A percentile compares a stretch with the other conserved stretches of the same genome.
These are phyloP conservation scores for Eubucco bourcierii DNA, from an alignment of 2,113 vertebrate species.

Conservation along the genomic window DNA sequence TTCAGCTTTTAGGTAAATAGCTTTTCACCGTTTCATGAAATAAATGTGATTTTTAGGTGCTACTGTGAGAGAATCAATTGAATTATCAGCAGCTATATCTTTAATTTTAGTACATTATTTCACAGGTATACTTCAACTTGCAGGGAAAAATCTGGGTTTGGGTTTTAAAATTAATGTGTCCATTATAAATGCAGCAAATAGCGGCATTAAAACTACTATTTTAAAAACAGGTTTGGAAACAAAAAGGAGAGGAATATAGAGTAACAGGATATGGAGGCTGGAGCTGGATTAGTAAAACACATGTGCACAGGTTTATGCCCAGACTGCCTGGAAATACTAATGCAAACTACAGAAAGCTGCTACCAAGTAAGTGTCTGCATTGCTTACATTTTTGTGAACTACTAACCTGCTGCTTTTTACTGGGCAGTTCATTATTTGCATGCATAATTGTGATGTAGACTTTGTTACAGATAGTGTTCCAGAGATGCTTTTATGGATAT, in stretches of 20 bases:
- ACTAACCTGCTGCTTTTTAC: background rate
- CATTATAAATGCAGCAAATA: background rate
- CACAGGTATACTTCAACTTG: background rate
- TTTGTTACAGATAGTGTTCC: background rate
- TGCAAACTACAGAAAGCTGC: slow-evolving; percentile 86
- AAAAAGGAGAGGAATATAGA: slow-evolving; percentile 98
- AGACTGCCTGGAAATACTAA: slow-evolving; percentile 97
- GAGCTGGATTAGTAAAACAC: slow-evolving; percentile 98
- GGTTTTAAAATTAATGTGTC: background rate
- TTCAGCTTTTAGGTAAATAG: background rate
- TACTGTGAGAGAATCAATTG: background rate
- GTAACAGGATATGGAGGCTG: slow-evolving; percentile 98
- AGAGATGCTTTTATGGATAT: background rate
- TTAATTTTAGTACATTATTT: background rate
- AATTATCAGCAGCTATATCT: background rate
- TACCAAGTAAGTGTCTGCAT: slow-evolving; percentile 75
- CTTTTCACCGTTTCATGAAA: background rate
- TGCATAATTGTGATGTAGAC: background rate
- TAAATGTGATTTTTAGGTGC: background rate
- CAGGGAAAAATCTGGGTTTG: background rate
- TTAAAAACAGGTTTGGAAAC: slow-evolving; percentile 92
- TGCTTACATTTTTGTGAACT: background rate
- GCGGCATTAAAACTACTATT: background rate
- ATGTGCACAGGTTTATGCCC: slow-evolving; percentile 89
- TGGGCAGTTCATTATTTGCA: background rate